Percentiles rank a stretch among this genome's conserved stretches.
These are phyloP conservation scores for Boleophthalmus pectinirostris DNA, from an alignment of 2,113 vertebrate species.

Conservation along the genomic window DNA sequence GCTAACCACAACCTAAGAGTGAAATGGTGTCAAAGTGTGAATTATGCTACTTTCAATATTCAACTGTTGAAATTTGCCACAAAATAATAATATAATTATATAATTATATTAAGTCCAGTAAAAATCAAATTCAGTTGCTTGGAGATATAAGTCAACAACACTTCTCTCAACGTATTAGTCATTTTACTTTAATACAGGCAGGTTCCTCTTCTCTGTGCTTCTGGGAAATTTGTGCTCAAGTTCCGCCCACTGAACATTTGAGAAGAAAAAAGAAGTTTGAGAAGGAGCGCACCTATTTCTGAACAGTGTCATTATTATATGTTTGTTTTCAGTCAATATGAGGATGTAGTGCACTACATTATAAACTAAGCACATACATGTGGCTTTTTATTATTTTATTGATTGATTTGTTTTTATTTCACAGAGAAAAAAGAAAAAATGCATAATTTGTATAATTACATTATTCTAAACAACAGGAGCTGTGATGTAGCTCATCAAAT, in stretches of 20 bases:
- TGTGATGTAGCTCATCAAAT: no score
- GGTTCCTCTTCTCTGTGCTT: conserved; percentile 83
- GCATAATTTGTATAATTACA: no score
- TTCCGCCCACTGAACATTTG: conserved; percentile 71
- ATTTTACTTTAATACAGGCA: conserved; percentile 61
- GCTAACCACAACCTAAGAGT: conserved; percentile 34
- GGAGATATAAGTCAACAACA: conserved; percentile 12
- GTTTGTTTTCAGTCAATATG: no score
- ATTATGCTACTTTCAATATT: background rate
- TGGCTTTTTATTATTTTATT: no score
- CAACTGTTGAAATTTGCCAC: background rate
- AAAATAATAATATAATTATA: background rate
- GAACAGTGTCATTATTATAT: no score
- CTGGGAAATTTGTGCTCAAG: conserved; percentile 77
- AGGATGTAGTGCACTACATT: no score
- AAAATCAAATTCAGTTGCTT: background rate
- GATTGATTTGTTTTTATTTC: no score
- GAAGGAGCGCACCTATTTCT: conserved; percentile 7
- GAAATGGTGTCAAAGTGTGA: background rate
- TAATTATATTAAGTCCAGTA: background rate
- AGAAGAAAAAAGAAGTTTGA: conserved; percentile 48
- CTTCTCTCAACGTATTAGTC: conserved; percentile 45
- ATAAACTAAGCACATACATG: no score
- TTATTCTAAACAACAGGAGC: no score
- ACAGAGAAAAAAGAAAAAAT: no score